phyloP scores from a whole-genome alignment of 2,888 invertebrate species.

The Spilarctia lutea region DNA sequence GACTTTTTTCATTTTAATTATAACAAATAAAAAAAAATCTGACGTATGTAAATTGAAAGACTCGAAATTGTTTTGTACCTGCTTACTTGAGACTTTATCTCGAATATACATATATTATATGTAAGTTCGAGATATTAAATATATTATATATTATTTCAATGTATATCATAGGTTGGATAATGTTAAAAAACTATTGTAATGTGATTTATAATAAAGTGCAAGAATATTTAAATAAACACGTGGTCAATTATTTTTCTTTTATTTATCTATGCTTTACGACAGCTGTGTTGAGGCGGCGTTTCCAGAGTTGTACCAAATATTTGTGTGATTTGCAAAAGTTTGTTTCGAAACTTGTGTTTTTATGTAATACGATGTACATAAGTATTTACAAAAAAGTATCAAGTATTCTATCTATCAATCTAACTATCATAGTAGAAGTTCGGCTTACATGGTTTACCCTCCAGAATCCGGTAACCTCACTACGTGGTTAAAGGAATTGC shows the following conservation, averaged over 20 bases:
- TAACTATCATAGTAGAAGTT: too few relatives aligned
- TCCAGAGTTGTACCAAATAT: too few relatives aligned
- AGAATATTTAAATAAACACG: not conserved
- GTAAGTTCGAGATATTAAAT: too few relatives aligned
- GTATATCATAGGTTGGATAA: not conserved
- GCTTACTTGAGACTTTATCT: not conserved
- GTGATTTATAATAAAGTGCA: not conserved
- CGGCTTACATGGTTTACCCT: too few relatives aligned
- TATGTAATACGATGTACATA: too few relatives aligned
- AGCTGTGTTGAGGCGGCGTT: too few relatives aligned
- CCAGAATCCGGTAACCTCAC: too few relatives aligned
- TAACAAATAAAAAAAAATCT: not conserved
- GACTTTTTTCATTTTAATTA: not conserved
- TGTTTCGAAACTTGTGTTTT: too few relatives aligned
- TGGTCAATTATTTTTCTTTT: not conserved
- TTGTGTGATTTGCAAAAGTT: too few relatives aligned
- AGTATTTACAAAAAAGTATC: too few relatives aligned
- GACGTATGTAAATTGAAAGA: not conserved
- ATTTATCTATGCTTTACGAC: not conserved
- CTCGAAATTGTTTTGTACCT: not conserved
- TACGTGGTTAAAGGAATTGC: too few relatives aligned
- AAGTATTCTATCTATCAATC: too few relatives aligned
- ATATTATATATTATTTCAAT: not conserved
- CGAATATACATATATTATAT: not conserved
- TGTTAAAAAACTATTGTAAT: not conserved